Percentiles rank a stretch among this genome's conserved stretches.
Conservation (phyloP, 2,888 invertebrate species). For the Lumbricus terrestris region DNA sequence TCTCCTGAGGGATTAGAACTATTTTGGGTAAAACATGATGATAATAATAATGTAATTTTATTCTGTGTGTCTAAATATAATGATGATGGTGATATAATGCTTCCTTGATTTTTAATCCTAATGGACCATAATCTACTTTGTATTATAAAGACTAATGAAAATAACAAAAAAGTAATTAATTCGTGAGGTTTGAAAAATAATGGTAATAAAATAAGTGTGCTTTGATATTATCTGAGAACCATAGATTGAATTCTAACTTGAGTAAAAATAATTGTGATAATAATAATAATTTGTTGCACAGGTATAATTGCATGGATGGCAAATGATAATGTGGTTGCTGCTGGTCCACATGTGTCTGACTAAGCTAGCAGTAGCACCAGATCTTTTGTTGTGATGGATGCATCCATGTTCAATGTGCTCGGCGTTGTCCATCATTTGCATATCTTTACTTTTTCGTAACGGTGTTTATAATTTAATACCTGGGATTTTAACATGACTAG, state of each 20-base stretch:
- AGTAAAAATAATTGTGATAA: not conserved
- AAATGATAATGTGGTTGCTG: not conserved
- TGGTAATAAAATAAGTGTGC: not conserved
- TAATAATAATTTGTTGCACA: not conserved
- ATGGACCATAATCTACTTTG: not conserved
- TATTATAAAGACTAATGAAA: not conserved
- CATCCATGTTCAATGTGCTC: not conserved
- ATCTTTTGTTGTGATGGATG: constrained; percentile 3
- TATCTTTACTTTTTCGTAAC: not conserved
- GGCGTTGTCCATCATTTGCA: not conserved
- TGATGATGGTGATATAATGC: no score
- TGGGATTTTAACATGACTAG: not conserved
- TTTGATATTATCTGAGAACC: not conserved
- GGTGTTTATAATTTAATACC: not conserved
- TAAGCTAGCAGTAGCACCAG: not conserved
- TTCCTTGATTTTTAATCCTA: not conserved
- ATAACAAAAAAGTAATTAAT: not conserved
- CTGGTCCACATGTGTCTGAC: not conserved
- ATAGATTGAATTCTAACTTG: not conserved
- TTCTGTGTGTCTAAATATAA: no score
- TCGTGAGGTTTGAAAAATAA: not conserved
- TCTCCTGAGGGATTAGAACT: no score
- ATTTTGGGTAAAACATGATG: no score
- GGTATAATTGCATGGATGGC: not conserved
- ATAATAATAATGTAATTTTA: no score